Evolutionary conservation across 2,113 vertebrate genomes (phyloP), one percentile per base, ranked within the genome.

Genomic region (Myotis brandtii): DNA sequence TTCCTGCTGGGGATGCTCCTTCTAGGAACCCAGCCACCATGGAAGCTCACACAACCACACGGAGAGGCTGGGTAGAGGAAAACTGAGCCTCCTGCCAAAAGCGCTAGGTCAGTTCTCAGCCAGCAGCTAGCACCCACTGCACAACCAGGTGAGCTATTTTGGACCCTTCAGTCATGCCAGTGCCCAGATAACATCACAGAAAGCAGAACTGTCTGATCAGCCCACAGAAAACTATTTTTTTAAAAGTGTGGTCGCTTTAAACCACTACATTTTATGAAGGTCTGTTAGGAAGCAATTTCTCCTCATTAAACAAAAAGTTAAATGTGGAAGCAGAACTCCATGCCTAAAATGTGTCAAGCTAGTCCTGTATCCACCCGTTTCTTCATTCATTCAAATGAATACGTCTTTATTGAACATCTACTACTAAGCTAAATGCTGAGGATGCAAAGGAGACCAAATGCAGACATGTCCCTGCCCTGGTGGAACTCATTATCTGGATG

Each of bases 91-190:
- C 18, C 34, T 82, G 76, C 85, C 96, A 92, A 95, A 64, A 93
- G n/a, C 81, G 46, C 92, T 59, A 62, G 59, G 27, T 10, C 37
- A 92, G 80, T 64, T 95, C 94, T 79, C 70, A 95, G 81, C 64
- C 83, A 87, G 50, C n/a, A 93, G 80, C 76, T 93, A 77, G 72
- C 40, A 73, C 56, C 90, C 95, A 92, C 76, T 92, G 90, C 90
- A 87, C 76, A 93, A 77, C 30, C 87, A 87, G 81, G 80, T 17
- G 27, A 54, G 76, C 91, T 95, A 82, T 89, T 90, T 92, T 90
- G 92, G 93, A 95, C 72, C 32, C 84, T 89, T 86, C 66, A 76
- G 59, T 34, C 81, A 95, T 73, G 46, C 37, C 34, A 92, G 46
- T 64, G 23, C 30, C 54, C 81, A 69, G 46, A 13, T 21, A 95